Percentiles rank a stretch among this genome's conserved stretches.
phyloP scores from a whole-genome alignment of 92 coral and sea anemone genomes.

The Diadumene lineata region DNA sequence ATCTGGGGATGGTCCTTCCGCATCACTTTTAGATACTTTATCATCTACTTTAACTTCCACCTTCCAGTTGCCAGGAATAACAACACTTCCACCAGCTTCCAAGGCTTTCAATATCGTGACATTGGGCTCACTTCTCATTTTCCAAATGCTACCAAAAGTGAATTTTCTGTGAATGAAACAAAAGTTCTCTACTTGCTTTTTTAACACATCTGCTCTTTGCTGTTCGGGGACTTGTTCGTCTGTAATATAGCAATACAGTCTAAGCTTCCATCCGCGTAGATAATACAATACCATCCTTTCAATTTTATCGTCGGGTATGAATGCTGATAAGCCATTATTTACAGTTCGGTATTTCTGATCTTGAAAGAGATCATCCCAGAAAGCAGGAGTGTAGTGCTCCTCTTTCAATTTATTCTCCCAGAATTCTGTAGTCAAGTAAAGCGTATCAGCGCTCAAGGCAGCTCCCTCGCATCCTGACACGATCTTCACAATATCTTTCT shows the following conservation, averaged over 20 bases:
- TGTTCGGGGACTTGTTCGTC: neutral
- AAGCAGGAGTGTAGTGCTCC: neutral
- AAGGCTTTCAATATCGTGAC: neutral
- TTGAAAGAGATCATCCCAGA: neutral
- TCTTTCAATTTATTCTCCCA: neutral
- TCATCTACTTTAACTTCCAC: neutral
- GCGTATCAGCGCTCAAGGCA: neutral
- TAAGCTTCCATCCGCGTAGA: neutral
- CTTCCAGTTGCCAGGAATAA: neutral
- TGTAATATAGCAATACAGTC: neutral
- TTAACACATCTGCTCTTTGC: neutral
- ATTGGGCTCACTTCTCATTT: neutral
- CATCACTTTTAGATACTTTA: neutral
- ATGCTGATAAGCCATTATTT: neutral
- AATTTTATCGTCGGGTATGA: neutral
- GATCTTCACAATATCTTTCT: neutral
- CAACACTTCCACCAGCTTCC: neutral
- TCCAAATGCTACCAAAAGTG: neutral
- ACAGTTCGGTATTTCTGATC: neutral
- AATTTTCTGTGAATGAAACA: neutral
- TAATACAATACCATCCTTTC: neutral
- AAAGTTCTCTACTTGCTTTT: neutral
- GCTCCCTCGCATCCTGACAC: neutral
- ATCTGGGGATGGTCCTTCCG: neutral
- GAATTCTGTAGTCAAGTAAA: neutral